These are phyloP conservation scores for Trogon melanurus DNA, from an alignment of 2,113 vertebrate species.

Conservation along the genomic window DNA sequence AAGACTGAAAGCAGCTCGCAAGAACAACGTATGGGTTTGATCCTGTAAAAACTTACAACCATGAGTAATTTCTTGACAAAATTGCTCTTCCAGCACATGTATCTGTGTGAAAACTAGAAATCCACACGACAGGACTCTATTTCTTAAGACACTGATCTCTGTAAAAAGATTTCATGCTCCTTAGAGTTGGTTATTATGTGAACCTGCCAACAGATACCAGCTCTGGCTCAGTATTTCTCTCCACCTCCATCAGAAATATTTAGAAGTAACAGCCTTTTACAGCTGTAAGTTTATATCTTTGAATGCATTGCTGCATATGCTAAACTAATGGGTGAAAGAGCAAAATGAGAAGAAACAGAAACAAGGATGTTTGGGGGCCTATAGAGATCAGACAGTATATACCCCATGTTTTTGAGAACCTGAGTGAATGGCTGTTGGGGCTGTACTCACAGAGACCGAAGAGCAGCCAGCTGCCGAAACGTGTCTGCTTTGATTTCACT, in stretches of 20 bases:
- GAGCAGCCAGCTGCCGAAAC: constrained; percentile 84
- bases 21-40: not conserved
- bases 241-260: not conserved
- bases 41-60: not conserved
- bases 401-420: not conserved
- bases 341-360: not conserved
- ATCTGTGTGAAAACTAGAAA: not conserved
- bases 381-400: not conserved
- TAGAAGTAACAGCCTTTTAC: not conserved
- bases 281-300: not conserved
- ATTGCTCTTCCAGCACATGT: not conserved
- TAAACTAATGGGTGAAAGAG: not conserved
- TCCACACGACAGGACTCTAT: not conserved
- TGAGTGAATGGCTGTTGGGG: not conserved
- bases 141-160: not conserved
- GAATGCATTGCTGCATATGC: constrained; percentile 31
- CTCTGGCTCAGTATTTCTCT: not conserved
- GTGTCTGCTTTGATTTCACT: constrained; percentile 84
- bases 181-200: not conserved
- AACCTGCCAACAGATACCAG: not conserved
- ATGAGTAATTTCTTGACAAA: not conserved
- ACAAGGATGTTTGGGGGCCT: not conserved
- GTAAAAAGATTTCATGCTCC: not conserved
- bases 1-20: not conserved
- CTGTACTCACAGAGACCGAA: constrained; percentile 88